Percentiles rank a stretch among this genome's conserved stretches.
These are phyloP conservation scores for Enteromius paludinosus DNA, from an alignment of 2,797 vertebrate species.

Conservation along the genomic window DNA sequence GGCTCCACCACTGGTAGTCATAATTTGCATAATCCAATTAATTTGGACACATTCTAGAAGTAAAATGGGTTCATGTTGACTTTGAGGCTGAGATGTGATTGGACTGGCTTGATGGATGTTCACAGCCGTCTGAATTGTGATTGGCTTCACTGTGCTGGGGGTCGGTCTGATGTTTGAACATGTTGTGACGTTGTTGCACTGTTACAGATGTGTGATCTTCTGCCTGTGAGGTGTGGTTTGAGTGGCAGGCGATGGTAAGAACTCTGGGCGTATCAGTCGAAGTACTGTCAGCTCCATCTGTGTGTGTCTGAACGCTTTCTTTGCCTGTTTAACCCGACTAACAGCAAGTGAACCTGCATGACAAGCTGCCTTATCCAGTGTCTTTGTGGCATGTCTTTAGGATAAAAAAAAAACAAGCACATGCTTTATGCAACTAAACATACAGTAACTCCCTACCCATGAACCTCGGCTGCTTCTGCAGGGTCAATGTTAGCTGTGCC, in stretches of 20 bases:
- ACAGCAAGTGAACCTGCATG: constrained; percentile 61
- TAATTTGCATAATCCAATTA: background rate
- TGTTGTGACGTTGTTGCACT: constrained; percentile 84
- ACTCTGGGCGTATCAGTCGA: constrained; percentile 55
- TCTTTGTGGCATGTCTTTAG: background rate
- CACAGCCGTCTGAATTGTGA: background rate
- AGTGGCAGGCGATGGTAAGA: constrained; percentile 94
- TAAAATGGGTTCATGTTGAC: constrained; percentile 16
- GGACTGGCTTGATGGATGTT: background rate
- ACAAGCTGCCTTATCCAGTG: constrained; percentile 50
- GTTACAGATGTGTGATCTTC: constrained; percentile 96
- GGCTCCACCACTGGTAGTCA: background rate
- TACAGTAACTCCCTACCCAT: background rate
- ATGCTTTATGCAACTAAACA: constrained; percentile 24
- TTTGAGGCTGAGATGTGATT: background rate
- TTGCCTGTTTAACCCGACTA: constrained; percentile 58
- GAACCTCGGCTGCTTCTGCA: constrained; percentile 32
- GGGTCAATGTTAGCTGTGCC: constrained; percentile 37
- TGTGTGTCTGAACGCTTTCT: constrained; percentile 42
- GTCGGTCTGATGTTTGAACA: constrained; percentile 66
- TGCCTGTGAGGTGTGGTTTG: constrained; percentile 88
- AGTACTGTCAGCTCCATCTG: constrained; percentile 21
- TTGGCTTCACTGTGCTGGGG: constrained; percentile 10
- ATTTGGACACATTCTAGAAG: background rate
- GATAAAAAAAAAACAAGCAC: background rate